Percentiles rank a stretch among this genome's conserved stretches.
These are phyloP conservation scores for Centruroides vittatus DNA, from an alignment of 1,140 invertebrate species.

Conservation along the genomic window DNA sequence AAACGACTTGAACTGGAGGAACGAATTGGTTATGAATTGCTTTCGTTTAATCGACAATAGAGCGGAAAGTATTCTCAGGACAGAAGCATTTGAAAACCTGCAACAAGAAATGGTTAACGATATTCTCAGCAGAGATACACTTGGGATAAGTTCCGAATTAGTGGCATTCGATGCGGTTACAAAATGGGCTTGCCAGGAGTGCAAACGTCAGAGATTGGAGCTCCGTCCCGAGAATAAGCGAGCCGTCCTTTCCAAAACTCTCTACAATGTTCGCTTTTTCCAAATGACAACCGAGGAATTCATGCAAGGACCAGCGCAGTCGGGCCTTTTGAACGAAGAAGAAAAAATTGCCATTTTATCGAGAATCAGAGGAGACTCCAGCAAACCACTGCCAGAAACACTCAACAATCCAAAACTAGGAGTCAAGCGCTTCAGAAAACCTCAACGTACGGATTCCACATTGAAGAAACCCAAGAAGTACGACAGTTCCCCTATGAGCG, in stretches of 20 bases:
- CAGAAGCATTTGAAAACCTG: constrained; percentile 49
- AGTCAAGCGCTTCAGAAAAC: not conserved
- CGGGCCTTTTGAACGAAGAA: constrained; percentile 26
- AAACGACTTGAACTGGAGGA: constrained; percentile 6
- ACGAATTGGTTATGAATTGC: constrained; percentile 42
- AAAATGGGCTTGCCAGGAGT: constrained; percentile 49
- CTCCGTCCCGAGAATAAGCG: constrained; percentile 43
- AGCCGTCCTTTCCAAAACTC: constrained; percentile 40
- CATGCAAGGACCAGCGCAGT: constrained; percentile 30
- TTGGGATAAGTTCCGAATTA: constrained; percentile 18
- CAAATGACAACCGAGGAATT: constrained; percentile 46
- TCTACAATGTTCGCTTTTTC: constrained; percentile 49
- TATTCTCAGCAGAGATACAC: constrained; percentile 40
- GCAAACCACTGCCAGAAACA: constrained; percentile 8
- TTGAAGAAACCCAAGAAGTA: too few species aligned
- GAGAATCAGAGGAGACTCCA: constrained; percentile 10
- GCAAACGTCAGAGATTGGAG: constrained; percentile 44
- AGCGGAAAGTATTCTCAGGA: constrained; percentile 40
- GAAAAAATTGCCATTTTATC: constrained; percentile 25
- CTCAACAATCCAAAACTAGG: not conserved
- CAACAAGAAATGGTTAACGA: constrained; percentile 40
- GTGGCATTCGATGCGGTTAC: constrained; percentile 21
- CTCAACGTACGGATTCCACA: too few species aligned
- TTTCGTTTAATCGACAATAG: constrained; percentile 43
- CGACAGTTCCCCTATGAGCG: too few species aligned